These are phyloP conservation scores for Rhabdophis nuchalis DNA, from an alignment of 2,797 vertebrate species.

Conservation along the genomic window DNA sequence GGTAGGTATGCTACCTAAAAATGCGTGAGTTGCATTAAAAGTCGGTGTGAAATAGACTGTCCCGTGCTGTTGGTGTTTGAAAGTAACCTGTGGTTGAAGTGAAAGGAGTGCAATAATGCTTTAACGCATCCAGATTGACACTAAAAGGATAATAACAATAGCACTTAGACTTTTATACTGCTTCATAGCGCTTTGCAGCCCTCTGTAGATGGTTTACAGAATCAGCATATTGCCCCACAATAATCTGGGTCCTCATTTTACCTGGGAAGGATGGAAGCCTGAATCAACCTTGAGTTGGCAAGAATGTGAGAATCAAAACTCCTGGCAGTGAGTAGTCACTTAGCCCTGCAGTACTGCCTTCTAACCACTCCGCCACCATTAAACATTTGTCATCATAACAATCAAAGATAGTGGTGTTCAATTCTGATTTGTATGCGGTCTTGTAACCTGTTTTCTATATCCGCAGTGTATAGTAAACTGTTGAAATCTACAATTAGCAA, in stretches of 20 bases:
- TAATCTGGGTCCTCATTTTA: too few relatives aligned
- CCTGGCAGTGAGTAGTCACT: too few relatives aligned
- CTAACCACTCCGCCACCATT: too few relatives aligned
- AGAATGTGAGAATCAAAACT: too few relatives aligned
- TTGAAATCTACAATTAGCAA: neutral
- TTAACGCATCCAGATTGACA: neutral
- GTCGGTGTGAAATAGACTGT: neutral
- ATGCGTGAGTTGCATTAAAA: neutral
- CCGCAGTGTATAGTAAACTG: neutral
- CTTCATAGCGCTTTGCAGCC: too few relatives aligned
- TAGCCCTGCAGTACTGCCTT: too few relatives aligned
- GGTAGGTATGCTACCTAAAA: constrained; percentile 66
- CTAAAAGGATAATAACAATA: neutral
- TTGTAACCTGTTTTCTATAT: neutral
- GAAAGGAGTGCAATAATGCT: neutral
- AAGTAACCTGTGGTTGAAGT: neutral
- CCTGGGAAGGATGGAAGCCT: too few relatives aligned
- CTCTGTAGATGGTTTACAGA: too few relatives aligned
- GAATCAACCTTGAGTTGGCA: too few relatives aligned
- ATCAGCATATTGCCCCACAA: too few relatives aligned
- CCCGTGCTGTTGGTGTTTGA: neutral
- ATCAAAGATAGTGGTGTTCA: neutral
- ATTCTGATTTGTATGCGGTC: neutral
- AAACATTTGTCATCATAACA: neutral
- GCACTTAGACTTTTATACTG: too few relatives aligned